phyloP scores from a whole-genome alignment of 2,888 invertebrate genomes.

The Daptonema setosum region DNA sequence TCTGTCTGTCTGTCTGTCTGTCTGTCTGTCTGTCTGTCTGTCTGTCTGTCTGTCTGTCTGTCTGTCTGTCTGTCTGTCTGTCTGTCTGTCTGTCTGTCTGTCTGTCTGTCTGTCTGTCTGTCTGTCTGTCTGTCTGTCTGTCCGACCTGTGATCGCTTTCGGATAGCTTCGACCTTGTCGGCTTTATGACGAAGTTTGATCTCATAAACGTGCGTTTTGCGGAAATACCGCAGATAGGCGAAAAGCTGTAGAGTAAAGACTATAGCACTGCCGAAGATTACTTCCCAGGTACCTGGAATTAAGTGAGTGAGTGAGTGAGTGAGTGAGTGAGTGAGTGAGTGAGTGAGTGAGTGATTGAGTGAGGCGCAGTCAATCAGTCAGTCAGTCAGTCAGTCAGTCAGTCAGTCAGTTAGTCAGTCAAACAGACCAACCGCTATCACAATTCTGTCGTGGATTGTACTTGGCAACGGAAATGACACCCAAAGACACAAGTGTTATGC shows the following conservation, averaged over 20 bases:
- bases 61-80: constrained; percentile 9
- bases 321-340: too few species aligned
- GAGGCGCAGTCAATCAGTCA: too few species aligned
- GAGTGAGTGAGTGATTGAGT: too few species aligned
- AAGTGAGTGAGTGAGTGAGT: too few species aligned
- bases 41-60: constrained; percentile 7
- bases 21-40: constrained; percentile 7
- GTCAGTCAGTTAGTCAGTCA: too few species aligned
- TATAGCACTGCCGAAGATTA: not conserved
- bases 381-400: too few species aligned
- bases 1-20: constrained; percentile 9
- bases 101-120: constrained; percentile 7
- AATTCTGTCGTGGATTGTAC: not conserved
- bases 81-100: constrained; percentile 9
- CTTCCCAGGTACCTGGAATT: not conserved
- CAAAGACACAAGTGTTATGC: not conserved
- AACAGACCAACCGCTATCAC: too few species aligned
- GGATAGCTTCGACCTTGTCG: not conserved
- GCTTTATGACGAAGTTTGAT: not conserved
- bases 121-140: too few species aligned
- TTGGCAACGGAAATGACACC: not conserved
- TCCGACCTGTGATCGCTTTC: not conserved
- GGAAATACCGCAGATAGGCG: not conserved
- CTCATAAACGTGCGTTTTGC: not conserved
- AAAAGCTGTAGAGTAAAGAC: not conserved